Evolutionary conservation across 2,113 vertebrate species (phyloP).

Genomic region (Heterochromis multidens): DNA sequence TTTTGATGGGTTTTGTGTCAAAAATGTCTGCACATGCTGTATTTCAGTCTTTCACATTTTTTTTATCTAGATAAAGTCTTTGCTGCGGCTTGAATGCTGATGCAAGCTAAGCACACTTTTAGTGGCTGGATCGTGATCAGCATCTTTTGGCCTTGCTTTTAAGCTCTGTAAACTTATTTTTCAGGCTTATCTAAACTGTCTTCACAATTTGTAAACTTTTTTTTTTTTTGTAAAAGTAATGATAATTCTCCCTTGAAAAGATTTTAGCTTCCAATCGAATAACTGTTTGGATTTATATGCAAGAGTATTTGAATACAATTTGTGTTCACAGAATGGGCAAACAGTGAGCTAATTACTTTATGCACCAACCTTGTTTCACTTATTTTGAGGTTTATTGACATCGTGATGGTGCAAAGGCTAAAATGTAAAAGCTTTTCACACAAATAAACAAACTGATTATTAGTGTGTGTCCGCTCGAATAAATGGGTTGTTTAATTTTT

Average conservation of each 20-base stretch:
- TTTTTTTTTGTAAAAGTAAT: too few species aligned
- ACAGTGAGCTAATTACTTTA: not conserved
- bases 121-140: not conserved
- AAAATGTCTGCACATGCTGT: not conserved
- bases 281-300: not conserved
- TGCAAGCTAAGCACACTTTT: not conserved
- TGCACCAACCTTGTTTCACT: not conserved
- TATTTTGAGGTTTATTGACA: not conserved
- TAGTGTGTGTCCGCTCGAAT: not conserved
- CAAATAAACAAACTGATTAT: not conserved
- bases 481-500: not conserved
- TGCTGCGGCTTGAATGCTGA: not conserved
- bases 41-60: not conserved
- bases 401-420: not conserved
- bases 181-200: not conserved
- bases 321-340: not conserved
- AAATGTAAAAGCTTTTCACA: not conserved
- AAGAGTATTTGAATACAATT: not conserved
- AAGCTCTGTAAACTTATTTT: conserved; percentile 14
- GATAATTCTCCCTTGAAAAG: too few species aligned
- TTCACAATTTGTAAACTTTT: not conserved
- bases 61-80: not conserved
- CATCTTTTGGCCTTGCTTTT: not conserved
- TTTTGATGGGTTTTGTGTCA: not conserved
- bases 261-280: not conserved